Conservation (phyloP, 2,113 vertebrate species). For the Pyxicephalus adspersus region DNA sequence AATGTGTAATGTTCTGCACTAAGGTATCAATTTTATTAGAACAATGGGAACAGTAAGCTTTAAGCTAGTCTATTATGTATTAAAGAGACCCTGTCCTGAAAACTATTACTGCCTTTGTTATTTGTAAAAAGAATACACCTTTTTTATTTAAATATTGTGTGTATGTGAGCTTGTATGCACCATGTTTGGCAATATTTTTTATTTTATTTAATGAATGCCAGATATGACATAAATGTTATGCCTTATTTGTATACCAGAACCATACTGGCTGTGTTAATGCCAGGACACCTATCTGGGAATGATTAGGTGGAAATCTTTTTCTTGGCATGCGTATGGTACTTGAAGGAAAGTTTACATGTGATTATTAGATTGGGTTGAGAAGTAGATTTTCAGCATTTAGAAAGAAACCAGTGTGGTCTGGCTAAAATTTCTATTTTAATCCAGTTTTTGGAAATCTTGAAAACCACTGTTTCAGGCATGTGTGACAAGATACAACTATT, state of each 20-base stretch:
- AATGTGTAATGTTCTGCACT: no score
- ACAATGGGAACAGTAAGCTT: not conserved
- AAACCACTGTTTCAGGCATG: not conserved
- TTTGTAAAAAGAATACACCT: no score
- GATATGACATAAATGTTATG: not conserved
- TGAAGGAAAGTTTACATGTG: conserved; percentile 29
- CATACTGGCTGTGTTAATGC: not conserved
- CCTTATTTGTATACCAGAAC: not conserved
- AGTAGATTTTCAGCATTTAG: not conserved
- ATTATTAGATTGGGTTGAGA: conserved; percentile 13
- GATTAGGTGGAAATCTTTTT: conserved; percentile 11
- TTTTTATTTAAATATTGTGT: not conserved
- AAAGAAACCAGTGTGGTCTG: conserved; percentile 27
- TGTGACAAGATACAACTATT: no score
- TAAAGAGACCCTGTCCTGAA: no score
- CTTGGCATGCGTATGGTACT: conserved; percentile 11
- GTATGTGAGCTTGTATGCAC: not conserved
- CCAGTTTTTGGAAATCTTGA: not conserved
- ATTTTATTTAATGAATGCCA: no score
- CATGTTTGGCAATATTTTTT: no score
- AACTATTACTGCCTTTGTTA: no score
- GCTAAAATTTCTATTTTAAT: not conserved
- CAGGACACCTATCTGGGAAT: conserved; percentile 9
- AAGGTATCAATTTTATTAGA: no score
- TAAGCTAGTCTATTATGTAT: no score